A percentile compares a stretch with the other conserved stretches of the same genome.
Evolutionary conservation across 2,113 vertebrate species (phyloP).

Genomic region (Sander vitreus): DNA sequence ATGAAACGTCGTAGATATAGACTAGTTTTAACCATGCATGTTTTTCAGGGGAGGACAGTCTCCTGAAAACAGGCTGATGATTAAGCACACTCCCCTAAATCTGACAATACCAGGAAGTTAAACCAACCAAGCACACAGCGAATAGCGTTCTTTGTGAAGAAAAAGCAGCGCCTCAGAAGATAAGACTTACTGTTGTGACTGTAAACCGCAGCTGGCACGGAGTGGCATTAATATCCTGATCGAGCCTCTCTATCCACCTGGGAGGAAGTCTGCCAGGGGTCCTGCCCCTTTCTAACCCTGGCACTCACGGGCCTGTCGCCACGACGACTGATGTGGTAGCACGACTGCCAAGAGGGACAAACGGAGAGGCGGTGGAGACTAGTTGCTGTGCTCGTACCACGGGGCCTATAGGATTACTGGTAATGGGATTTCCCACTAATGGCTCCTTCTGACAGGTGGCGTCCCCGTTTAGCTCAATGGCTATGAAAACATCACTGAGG

Average conservation of each 20-base stretch:
- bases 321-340: conserved; percentile 37
- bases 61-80: not conserved
- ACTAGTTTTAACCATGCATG: too few relatives aligned
- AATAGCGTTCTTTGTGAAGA: not conserved
- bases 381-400: conserved; percentile 32
- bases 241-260: conserved; percentile 42
- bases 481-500: conserved; percentile 53
- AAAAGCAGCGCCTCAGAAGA: not conserved
- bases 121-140: not conserved
- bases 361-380: conserved; percentile 11
- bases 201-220: conserved; percentile 62
- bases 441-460: conserved; percentile 74
- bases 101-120: not conserved
- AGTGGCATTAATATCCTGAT: conserved; percentile 72
- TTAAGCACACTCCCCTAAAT: not conserved
- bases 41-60: too few relatives aligned
- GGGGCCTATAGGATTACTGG: conserved; percentile 73
- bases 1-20: too few relatives aligned
- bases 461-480: conserved; percentile 69
- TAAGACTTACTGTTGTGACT: conserved; percentile 65
- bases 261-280: conserved; percentile 65
- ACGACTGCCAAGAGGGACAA: conserved; percentile 31
- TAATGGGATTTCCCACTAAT: conserved; percentile 80
- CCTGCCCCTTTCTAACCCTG: conserved; percentile 51
- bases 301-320: conserved; percentile 51